Conservation (phyloP, 1,140 invertebrate species). For the Caenorhabditis remanei region DNA sequence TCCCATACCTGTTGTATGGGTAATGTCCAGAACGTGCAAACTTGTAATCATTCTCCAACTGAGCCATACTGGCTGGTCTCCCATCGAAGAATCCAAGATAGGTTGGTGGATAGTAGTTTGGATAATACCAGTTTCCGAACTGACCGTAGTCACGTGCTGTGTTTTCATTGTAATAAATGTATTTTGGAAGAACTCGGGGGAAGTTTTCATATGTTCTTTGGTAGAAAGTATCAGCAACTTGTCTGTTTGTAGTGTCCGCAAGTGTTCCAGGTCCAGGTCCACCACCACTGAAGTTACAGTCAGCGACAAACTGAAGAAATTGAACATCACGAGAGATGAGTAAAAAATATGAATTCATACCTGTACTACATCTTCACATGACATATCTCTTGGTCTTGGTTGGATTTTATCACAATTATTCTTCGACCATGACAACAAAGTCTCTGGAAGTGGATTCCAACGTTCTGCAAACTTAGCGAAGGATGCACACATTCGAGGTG, state of each 20-base stretch:
- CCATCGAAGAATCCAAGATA: constrained; percentile 65
- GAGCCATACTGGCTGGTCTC: constrained; percentile 59
- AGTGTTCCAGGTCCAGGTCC: constrained; percentile 24
- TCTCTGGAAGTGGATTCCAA: constrained; percentile 69
- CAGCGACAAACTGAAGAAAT: constrained; percentile 63
- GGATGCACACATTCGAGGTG: constrained; percentile 65
- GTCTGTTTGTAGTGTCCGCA: constrained; percentile 9
- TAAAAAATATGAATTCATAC: constrained; percentile 18
- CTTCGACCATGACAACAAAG: constrained; percentile 65
- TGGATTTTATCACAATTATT: constrained; percentile 68
- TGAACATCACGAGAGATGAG: neutral
- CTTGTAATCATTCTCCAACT: constrained; percentile 65
- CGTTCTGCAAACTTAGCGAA: constrained; percentile 66
- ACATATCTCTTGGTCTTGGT: constrained; percentile 67
- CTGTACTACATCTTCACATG: constrained; percentile 68
- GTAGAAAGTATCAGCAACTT: constrained; percentile 30
- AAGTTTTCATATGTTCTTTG: constrained; percentile 63
- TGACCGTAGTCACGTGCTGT: constrained; percentile 65
- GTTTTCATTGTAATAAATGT: constrained; percentile 63
- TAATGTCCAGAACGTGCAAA: constrained; percentile 58
- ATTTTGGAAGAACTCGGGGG: constrained; percentile 63
- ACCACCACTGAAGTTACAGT: constrained; percentile 62
- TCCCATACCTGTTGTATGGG: constrained; percentile 59
- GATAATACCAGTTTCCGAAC: constrained; percentile 67
- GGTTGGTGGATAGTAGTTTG: constrained; percentile 64